Evolutionary conservation across 2,888 invertebrate genomes (phyloP), one percentile per base, ranked within the genome.

Genomic region (Prosapia bicincta): DNA sequence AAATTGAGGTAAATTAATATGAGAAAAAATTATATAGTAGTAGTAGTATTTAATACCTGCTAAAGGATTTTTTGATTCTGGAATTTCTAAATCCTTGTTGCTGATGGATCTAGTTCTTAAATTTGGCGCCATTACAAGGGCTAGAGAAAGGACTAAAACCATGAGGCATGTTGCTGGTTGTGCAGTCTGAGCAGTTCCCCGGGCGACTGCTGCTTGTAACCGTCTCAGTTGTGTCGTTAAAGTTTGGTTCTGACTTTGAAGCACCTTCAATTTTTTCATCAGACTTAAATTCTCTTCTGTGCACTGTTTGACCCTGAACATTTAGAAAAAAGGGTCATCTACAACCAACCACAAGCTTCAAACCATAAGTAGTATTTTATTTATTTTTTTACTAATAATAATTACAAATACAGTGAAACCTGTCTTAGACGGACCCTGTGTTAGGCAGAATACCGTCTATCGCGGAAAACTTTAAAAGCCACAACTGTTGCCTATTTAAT

Each of bases 151-250:
- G 80, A 96, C 85, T 76, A 97, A 87, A 71, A 96, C 95, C 87
- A 95, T 90, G 54, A 96, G 88, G 83, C 96, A 96, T 5, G 96
- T 96, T 20, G 94, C 93, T 0, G 96, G 94, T 83, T 94, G 95
- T 7, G 94, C 91, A 72, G 85, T 83, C 43, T 85, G 87, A 82
- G 74, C 85, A 83, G 82, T 85, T 66, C 78, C 83, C 81, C 78
- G 83, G 83, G 69, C 79, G 2, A 81, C 75, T 2, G 82, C 77
- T 87, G 83, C 78, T 86, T 97, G 96, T 80, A 97, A 86, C 83
- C 93, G 91, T 83, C 92, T 93, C 82, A 97, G 88, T 83, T 97
- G 96, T 5, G 92, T 89, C 66, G 92, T 87, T 72, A 97, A 87
- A 26, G 92, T 90, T 83, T 92, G 91, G 85, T 97, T 97, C 84